Conservation (phyloP, 2,888 invertebrate genomes). For the Pristionchus japonicus region DNA sequence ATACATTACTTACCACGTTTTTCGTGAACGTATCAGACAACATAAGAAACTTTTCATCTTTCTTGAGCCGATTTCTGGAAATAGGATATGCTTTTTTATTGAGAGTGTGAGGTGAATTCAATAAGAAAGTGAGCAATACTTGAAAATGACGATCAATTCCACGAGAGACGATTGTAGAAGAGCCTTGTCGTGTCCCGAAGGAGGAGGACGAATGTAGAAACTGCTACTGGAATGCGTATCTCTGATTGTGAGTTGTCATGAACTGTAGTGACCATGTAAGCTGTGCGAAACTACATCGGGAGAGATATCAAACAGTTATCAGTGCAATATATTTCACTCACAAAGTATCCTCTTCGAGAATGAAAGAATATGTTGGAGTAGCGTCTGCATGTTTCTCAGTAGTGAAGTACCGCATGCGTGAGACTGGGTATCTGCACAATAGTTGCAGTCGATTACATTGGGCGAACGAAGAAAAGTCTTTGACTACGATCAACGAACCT, state of each 20-base stretch:
- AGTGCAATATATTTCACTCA: not conserved
- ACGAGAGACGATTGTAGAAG: not conserved
- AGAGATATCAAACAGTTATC: not conserved
- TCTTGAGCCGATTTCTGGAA: not conserved
- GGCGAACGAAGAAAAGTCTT: not conserved
- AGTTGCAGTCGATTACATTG: no score
- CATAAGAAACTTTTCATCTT: not conserved
- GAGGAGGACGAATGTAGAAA: not conserved
- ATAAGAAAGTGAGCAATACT: not conserved
- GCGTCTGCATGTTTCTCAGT: not conserved
- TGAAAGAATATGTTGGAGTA: not conserved
- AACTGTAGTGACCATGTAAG: no score
- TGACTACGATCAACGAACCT: not conserved
- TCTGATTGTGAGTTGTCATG: no score
- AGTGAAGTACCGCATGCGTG: not conserved
- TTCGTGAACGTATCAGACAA: not conserved
- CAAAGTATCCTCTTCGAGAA: not conserved
- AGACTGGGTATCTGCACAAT: not conserved
- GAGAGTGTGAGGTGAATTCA: no score
- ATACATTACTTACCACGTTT: no score
- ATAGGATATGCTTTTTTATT: no score
- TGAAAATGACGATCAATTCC: not conserved
- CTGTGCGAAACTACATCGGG: no score
- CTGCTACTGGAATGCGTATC: not conserved
- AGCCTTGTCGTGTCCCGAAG: not conserved